Evolutionary conservation across 2,888 invertebrate genomes (phyloP), one percentile per base, ranked within the genome.

Genomic region (Neelides folsomi): DNA sequence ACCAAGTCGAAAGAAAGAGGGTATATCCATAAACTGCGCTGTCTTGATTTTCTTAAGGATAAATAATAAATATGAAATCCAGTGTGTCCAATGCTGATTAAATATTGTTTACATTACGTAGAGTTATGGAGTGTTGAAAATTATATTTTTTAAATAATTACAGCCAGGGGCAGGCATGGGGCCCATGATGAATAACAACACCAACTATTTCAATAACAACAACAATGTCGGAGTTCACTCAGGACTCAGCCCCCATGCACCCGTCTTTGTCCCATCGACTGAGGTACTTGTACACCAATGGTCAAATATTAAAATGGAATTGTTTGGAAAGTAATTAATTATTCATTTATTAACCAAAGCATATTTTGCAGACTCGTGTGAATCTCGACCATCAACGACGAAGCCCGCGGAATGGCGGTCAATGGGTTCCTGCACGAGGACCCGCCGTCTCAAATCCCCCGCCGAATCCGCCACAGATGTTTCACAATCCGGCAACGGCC

Each of bases 401-500:
- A 41, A 56, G 58, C 45, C 51, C 58, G 9, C 44, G 56, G 18
- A 51, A 55, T 38, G 48, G 42, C 27, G 27, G 27, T 7, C 4
- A 7, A 5, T 27, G 27, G 27, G 27, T 27, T 27, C 27, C 27
- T 27, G 3, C 27, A 7, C 27, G 27, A 7, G 27, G 27, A 5
- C 27, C 27, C 7, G 27, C 48, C 13, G 18, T 48, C 20, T 48
- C 48, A 3, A 48, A 39, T 20, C 46, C 51, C 41, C 51, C 52
- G 45, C 57, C 58, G 18, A 15, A 54, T 34, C 52, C 60, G 13
- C 52, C 58, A 34, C 40, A 56, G 54, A 67, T 73, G 52, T 72
- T 77, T 40, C 75, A 76, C 7, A 27, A 27, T 27, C 27, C 27
- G 4, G 27, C 27, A 3, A 27, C 27, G 42, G 47, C 19, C 20